Evolutionary conservation across 2,113 vertebrate species (phyloP), one percentile per base, ranked within the genome.

Genomic region (Octodon degus): DNA sequence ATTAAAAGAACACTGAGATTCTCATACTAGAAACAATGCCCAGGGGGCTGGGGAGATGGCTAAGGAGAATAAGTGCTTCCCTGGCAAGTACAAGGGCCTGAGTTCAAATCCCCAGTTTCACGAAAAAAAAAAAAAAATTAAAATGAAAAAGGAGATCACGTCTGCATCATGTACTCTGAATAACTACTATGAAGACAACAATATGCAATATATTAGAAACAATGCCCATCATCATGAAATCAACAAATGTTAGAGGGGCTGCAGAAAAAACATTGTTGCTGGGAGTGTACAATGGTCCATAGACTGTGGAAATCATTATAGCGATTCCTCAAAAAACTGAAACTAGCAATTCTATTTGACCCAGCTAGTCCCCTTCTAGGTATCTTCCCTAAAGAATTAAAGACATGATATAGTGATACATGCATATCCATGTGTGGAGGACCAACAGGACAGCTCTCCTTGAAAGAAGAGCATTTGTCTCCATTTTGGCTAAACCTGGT

Each of bases 21-120:
- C 43, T 43, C 43, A 43, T 43, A 43, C 43, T 43, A 43, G 43
- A 43, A 43, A 43, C 43, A 43, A 43, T 43, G 43, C 43, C 43
- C 43, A 43, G 2, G 5, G 5, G 5, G 5, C 5, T 43, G 2
- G 5, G 7, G 7, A 50, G 7, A 50, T 50, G 7, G 7, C 7
- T 6, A 7, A 50, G 7, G 4, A 50, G 47, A 50, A 6, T 50
- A 50, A 50, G 47, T 50, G 47, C 47, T 50, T 50, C 47, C 47
- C 47, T 50, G 47, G 47, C 47, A 50, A 50, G 47, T 8, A 50
- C 47, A 50, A n/a, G n/a, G n/a, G n/a, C n/a, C n/a, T n/a, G n/a
- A 50, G 47, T 50, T 50, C 47, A n/a, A 50, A 8, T 50, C 47
- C 47, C 47, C 8, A 8, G 47, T 50, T 50, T 8, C 8, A 8